Evolutionary conservation across 2,113 vertebrate genomes (phyloP).

Genomic region (Porphyrio hochstetteri): DNA sequence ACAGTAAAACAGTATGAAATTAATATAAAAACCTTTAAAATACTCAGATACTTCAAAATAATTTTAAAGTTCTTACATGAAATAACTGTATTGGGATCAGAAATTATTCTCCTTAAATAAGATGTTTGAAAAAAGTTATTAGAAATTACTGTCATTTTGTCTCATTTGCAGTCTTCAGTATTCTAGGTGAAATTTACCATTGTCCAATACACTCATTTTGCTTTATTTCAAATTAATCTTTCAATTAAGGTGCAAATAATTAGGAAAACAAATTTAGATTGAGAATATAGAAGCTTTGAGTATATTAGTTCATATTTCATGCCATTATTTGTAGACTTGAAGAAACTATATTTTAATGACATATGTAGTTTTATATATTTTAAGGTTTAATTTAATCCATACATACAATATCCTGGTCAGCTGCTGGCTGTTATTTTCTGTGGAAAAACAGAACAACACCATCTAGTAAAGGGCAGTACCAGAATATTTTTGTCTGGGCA

Average conservation of each 20-base stretch:
- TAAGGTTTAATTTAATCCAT: background rate
- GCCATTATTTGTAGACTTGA: background rate
- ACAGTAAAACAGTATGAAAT: background rate
- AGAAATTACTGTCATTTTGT: background rate
- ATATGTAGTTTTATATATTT: background rate
- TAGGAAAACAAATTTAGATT: background rate
- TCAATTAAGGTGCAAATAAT: background rate
- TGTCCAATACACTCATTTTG: background rate
- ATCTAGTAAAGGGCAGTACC: background rate
- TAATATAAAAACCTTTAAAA: background rate
- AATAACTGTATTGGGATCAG: background rate
- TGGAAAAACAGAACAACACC: background rate
- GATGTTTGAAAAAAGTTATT: background rate
- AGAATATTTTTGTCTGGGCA: background rate
- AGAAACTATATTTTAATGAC: background rate
- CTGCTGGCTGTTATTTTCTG: background rate
- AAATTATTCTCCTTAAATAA: conserved; percentile 35
- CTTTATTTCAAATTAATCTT: background rate
- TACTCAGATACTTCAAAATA: background rate
- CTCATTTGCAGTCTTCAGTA: background rate
- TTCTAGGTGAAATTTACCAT: background rate
- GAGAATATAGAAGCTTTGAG: background rate
- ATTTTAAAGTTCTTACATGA: background rate
- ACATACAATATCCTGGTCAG: background rate
- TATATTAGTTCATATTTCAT: background rate